Conservation (phyloP, 2,113 vertebrate species). For the Anhinga rufa region DNA sequence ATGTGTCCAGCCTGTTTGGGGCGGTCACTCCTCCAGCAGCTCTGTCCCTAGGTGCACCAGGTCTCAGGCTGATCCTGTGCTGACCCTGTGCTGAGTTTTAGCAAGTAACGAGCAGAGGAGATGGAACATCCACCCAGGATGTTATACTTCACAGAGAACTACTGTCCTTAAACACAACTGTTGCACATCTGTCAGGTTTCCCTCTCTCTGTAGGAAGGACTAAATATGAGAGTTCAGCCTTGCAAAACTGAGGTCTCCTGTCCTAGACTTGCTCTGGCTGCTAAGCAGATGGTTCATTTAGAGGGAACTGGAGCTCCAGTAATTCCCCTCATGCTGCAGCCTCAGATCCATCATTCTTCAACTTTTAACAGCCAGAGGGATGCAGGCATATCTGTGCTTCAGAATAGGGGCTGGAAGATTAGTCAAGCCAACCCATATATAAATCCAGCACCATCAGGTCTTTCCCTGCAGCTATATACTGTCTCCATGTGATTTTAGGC, state of each 20-base stretch:
- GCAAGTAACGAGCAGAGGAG: not conserved
- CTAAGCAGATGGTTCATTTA: not conserved
- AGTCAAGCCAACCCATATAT: not conserved
- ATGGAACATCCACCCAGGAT: not conserved
- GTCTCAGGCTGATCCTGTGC: not conserved
- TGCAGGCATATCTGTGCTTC: not conserved
- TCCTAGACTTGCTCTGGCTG: not conserved
- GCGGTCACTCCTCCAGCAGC: not conserved
- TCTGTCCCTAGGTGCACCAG: not conserved
- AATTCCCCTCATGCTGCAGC: not conserved
- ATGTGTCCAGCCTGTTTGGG: not conserved
- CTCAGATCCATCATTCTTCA: slow-evolving; percentile 1
- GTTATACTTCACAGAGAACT: not conserved
- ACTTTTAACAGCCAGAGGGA: not conserved
- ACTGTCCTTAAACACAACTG: not conserved
- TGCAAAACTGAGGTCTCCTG: not conserved
- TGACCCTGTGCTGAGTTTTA: not conserved
- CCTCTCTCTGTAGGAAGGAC: not conserved
- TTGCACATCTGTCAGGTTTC: not conserved
- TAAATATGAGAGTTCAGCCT: not conserved
- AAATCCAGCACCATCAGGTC: not conserved
- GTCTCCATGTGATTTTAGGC: slow-evolving; percentile 13
- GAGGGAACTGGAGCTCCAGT: not conserved
- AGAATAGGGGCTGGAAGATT: not conserved
- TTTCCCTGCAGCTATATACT: not conserved